Base-by-base conservation (phyloP, 2,797 vertebrate species). In the Alosa sapidissima region DNA sequence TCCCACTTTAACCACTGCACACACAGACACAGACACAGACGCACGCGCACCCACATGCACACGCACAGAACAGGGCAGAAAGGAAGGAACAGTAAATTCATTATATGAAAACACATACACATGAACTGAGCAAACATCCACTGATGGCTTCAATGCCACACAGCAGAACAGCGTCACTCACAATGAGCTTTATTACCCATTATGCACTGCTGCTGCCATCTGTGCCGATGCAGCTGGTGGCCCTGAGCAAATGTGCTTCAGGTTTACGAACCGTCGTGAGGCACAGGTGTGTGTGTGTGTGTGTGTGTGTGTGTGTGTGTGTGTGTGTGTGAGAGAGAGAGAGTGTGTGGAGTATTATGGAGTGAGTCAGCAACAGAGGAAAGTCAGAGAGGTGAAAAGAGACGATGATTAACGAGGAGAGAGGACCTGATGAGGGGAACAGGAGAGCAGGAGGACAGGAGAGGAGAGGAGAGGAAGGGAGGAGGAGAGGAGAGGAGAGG, bases 171-270 rank as follows among this genome's bases (percentile, higher is more conserved):
- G 10, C 65, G 11, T 72, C 65, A 33, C 13, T 75, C 68, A 75
- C 68, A 75, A 45, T 75, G 36, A 45, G 11, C 68, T 45, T 75
- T 19, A 36, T 45, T 21, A 45, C 68, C 68, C 68, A 75, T 45
- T 36, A 75, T 75, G 68, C 68, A 16, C 5, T 75, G 33, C 33
- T 14, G 36, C 36, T 21, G 36, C 68, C 68, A 75, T 75, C 68
- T 75, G 68, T 75, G 68, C 68, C 33, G 9, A 75, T 45, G 68
- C 13, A 75, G 33, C 68, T 75, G 68, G 33, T 75, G 68, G 68
- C 68, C 68, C 68, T 45, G 14, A 75, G 14, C 36, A 75, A 75
- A 75, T 75, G 36, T 75, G 33, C 10, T 41, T 13, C 13, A 19
- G 68, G 68, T 75, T 75, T 75, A 75, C 14, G 36, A 75, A 45